Conservation (phyloP, 2,113 vertebrate species). For the Bambusicola thoracicus region DNA sequence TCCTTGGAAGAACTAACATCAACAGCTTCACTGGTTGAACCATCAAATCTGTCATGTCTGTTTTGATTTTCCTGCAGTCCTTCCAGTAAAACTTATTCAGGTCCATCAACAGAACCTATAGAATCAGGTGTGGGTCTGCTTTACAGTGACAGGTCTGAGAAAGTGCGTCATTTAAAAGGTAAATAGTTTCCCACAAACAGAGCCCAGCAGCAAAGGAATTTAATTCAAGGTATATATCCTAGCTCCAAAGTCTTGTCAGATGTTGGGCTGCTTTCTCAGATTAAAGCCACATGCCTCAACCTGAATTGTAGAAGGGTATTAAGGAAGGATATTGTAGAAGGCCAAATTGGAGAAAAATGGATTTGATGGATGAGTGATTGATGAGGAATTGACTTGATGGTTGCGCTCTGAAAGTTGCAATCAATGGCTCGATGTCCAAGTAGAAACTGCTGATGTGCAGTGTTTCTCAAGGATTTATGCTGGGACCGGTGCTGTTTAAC, state of each 20-base stretch:
- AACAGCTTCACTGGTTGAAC: not conserved
- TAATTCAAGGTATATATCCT: conserved; percentile 28
- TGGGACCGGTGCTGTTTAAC: no score
- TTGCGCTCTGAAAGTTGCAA: no score
- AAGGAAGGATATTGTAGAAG: not conserved
- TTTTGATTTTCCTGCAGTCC: not conserved
- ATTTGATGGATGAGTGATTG: no score
- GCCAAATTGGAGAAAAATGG: no score
- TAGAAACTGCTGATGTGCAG: no score
- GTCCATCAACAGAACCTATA: not conserved
- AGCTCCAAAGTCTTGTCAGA: not conserved
- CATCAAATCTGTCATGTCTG: not conserved
- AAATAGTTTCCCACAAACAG: conserved; percentile 24
- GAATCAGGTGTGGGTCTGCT: not conserved
- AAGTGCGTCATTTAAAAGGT: conserved; percentile 40
- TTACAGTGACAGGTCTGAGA: conserved; percentile 35
- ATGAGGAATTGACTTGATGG: no score
- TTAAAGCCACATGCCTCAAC: not conserved
- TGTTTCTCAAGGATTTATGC: no score
- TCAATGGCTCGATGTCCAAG: no score
- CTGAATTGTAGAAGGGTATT: not conserved
- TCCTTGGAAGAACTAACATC: not conserved
- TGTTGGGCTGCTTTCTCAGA: not conserved
- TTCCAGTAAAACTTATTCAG: conserved; percentile 1
- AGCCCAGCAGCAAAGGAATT: conserved; percentile 23